phyloP scores from a whole-genome alignment of 2,113 vertebrate genomes.

The Pteronura brasiliensis region DNA sequence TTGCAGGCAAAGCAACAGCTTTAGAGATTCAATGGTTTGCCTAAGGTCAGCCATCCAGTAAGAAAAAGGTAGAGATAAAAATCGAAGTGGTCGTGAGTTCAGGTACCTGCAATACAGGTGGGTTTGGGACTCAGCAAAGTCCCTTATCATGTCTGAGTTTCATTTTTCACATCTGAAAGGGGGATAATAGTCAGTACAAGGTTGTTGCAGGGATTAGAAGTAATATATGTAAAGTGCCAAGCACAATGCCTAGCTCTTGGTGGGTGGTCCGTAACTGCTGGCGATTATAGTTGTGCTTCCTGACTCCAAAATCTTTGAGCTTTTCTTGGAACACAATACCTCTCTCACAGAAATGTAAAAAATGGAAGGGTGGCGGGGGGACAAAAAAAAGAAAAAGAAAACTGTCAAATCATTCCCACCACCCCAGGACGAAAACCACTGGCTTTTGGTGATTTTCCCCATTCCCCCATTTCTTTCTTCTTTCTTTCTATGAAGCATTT shows the following conservation, averaged over 20 bases:
- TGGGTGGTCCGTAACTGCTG: constrained; percentile 49
- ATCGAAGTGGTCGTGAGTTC: neutral
- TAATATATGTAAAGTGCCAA: neutral
- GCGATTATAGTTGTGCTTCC: neutral
- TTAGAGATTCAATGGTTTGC: neutral
- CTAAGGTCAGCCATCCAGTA: neutral
- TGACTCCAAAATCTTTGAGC: constrained; percentile 23
- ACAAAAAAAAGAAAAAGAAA: neutral
- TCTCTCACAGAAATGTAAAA: neutral
- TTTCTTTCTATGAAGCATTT: neutral
- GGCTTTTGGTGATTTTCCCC: neutral
- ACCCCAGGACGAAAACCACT: neutral
- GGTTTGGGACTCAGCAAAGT: neutral
- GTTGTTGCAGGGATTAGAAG: neutral
- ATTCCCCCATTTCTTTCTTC: neutral
- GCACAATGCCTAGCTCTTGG: neutral
- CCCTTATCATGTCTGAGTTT: neutral
- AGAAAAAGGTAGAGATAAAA: neutral
- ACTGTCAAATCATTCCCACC: neutral
- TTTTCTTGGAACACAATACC: constrained; percentile 31
- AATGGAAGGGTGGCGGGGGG: neutral
- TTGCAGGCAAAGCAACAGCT: neutral
- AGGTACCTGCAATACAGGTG: neutral
- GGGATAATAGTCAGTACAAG: neutral
- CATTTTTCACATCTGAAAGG: constrained; percentile 1